A percentile compares a stretch with the other conserved stretches of the same genome.
phyloP scores from a whole-genome alignment of 2,888 invertebrate genomes.

The Andrena chrysosceles region DNA sequence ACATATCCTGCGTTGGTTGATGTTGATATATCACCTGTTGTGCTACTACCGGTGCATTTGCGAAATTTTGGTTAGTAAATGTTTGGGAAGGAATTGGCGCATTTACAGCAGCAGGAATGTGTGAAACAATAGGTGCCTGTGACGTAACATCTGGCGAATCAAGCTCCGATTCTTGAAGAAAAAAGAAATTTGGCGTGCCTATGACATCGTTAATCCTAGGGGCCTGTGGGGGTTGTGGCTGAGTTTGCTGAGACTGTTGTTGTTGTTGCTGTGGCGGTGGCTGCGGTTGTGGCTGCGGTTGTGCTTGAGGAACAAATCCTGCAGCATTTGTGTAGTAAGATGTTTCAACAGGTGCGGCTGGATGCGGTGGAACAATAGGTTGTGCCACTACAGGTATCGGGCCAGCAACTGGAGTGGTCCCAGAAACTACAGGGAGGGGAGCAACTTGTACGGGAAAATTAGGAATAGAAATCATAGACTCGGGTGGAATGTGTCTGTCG shows the following conservation, averaged over 20 bases:
- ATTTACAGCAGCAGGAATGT: conserved; percentile 85
- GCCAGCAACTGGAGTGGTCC: conserved; percentile 76
- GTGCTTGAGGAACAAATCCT: conserved; percentile 86
- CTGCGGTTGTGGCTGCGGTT: conserved; percentile 69
- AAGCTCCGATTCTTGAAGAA: conserved; percentile 96
- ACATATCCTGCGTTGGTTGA: conserved; percentile 83
- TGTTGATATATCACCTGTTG: conserved; percentile 84
- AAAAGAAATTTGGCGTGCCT: conserved; percentile 91
- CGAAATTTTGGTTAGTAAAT: conserved; percentile 93
- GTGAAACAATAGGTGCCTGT: conserved; percentile 81
- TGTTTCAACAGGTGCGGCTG: conserved; percentile 79
- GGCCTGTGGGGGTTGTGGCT: conserved; percentile 86
- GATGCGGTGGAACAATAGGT: conserved; percentile 79
- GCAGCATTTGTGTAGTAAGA: conserved; percentile 84
- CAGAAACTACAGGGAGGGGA: conserved; percentile 80
- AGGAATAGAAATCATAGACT: conserved; percentile 79
- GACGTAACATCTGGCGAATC: conserved; percentile 90
- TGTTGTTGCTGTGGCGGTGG: conserved; percentile 73
- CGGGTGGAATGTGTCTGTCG: conserved; percentile 83
- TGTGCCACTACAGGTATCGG: conserved; percentile 82
- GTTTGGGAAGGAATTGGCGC: conserved; percentile 92
- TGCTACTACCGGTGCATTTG: conserved; percentile 84
- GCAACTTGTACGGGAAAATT: conserved; percentile 79
- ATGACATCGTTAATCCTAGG: conserved; percentile 91
- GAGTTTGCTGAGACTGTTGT: conserved; percentile 79